Conservation (phyloP, 2,888 invertebrate species). For the Tanypteryx hageni region DNA sequence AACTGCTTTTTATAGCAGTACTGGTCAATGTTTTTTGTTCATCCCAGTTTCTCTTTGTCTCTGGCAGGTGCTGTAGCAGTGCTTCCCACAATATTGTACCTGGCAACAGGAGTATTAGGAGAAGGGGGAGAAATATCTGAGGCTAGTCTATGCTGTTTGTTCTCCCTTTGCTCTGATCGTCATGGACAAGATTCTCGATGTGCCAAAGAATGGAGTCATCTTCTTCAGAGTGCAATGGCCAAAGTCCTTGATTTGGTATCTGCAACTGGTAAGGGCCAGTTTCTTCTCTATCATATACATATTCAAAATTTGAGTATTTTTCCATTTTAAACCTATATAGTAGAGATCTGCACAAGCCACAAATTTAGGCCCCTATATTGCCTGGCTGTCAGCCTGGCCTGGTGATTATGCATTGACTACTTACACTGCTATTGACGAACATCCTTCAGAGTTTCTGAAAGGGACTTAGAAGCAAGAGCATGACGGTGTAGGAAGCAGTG, state of each 20-base stretch:
- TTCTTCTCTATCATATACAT: background rate
- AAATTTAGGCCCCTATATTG: background rate
- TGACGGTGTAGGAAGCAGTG: too few relatives aligned
- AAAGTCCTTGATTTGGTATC: constrained; percentile 94
- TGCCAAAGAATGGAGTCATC: constrained; percentile 84
- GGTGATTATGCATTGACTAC: constrained; percentile 84
- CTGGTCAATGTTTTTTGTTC: constrained; percentile 57
- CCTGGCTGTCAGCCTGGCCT: constrained; percentile 77
- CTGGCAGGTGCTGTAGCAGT: constrained; percentile 86
- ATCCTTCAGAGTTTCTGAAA: too few relatives aligned
- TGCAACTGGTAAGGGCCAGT: constrained; percentile 78
- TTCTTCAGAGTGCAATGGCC: constrained; percentile 92
- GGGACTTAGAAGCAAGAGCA: too few relatives aligned
- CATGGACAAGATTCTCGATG: constrained; percentile 80
- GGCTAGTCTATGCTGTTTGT: constrained; percentile 87
- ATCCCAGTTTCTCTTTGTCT: constrained; percentile 67
- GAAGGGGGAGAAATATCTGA: constrained; percentile 88
- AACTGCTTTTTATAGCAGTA: too few relatives aligned
- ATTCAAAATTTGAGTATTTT: background rate
- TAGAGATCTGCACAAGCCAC: background rate
- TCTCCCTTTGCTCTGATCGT: constrained; percentile 78
- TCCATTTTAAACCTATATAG: background rate
- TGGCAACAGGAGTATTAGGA: constrained; percentile 92
- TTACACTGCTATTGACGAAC: too few relatives aligned
- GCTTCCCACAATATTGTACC: constrained; percentile 93